Percentiles rank a stretch among this genome's conserved stretches.
phyloP scores from a whole-genome alignment of 2,888 invertebrate genomes.

The Caenorhabditis panamensis region DNA sequence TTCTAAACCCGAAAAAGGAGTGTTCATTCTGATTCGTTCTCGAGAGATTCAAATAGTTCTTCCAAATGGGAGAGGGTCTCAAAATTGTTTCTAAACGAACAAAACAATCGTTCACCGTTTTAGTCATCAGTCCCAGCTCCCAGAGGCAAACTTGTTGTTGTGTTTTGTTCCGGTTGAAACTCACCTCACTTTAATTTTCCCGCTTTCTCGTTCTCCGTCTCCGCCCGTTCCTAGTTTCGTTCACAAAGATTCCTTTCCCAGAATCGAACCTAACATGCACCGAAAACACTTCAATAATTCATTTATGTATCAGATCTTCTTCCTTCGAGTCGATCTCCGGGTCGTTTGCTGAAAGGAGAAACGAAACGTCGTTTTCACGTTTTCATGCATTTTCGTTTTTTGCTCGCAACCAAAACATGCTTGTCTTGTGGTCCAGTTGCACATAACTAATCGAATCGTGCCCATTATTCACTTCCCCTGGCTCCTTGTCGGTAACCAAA shows the following conservation, averaged over 20 bases:
- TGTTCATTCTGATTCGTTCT: neutral
- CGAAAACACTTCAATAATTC: constrained; percentile 38
- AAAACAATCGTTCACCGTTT: neutral
- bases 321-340: too few relatives aligned
- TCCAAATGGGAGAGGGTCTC: neutral
- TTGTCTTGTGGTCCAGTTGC: constrained; percentile 20
- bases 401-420: constrained; percentile 4
- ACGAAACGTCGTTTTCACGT: too few relatives aligned
- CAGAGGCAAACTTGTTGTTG: constrained; percentile 29
- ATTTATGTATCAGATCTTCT: too few relatives aligned
- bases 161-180: constrained; percentile 31
- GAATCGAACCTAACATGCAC: constrained; percentile 41
- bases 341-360: too few relatives aligned
- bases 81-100: constrained; percentile 12
- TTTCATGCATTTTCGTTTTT: neutral
- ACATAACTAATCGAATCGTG: constrained; percentile 44
- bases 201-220: neutral
- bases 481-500: constrained; percentile 11
- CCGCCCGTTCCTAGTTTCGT: neutral
- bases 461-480: constrained; percentile 19
- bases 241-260: constrained; percentile 6
- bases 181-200: constrained; percentile 40
- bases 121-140: constrained; percentile 15
- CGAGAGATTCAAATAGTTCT: neutral
- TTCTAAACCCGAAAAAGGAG: neutral